Evolutionary conservation across 2,888 invertebrate genomes (phyloP), one percentile per base, ranked within the genome.

Genomic region (Euproctis similis): DNA sequence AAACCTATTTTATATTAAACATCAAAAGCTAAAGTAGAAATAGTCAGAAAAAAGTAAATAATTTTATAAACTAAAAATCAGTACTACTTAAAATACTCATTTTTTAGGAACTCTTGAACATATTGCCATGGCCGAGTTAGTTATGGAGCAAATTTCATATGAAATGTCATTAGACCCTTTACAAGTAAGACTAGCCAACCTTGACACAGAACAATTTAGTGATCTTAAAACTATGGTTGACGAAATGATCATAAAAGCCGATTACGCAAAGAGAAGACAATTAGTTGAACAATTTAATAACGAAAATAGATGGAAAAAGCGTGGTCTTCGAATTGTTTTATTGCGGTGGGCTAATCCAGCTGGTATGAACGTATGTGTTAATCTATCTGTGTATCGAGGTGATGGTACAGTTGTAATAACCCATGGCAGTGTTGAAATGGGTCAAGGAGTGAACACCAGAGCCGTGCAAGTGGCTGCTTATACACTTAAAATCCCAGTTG

Each of bases 401-500:
- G 90, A 91, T 59, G 91, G 89, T 2, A 85, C 87, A 1, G 89
- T 93, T 0, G 78, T 87, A 1, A 75, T 93, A 8, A 72, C 86
- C 1, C 91, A 91, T 43, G 89, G 88, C 7, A 90, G 89, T 2
- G 70, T 88, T 29, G 91, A 91, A 75, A 86, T 88, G 61, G 93
- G 93, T 0, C 93, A 93, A 78, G 93, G 93, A 4, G 84, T 92
- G 26, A 90, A 93, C 40, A 92, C 92, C 0, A 92, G 92, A 85
- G 88, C 86, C 0, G 86, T 88, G 1, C 92, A 93, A 78, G 88
- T 91, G 22, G 39, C 39, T 11, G 45, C 44, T 11, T 34, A 37
- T 13, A 8, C 44, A 8, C 34, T 46, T 3, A 34, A 38, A 1
- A 40, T 47, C 13, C 29, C 48, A 16, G 21, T 47, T 2, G 31